A percentile compares a stretch with the other conserved stretches of the same genome.
Conservation (phyloP, 2,797 vertebrate genomes). For the Oreortyx pictus region DNA sequence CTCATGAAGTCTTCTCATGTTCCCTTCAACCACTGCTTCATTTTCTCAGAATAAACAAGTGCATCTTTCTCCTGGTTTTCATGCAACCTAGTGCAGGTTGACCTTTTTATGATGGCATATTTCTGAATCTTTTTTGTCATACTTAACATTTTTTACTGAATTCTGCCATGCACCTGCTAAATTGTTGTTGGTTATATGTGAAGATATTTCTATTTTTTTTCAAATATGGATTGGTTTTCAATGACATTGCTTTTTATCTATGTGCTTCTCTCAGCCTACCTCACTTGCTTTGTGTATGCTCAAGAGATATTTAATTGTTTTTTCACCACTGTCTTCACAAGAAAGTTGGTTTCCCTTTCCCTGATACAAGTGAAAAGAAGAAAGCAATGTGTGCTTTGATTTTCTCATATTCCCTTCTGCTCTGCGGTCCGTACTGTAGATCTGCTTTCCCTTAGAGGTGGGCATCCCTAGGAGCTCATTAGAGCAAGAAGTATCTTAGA, state of each 20-base stretch:
- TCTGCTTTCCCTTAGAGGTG: neutral
- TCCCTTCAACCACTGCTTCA: neutral
- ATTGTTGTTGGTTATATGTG: neutral
- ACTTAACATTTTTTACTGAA: neutral
- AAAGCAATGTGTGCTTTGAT: neutral
- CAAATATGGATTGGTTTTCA: neutral
- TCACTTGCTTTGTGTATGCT: neutral
- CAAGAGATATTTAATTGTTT: neutral
- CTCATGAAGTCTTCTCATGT: neutral
- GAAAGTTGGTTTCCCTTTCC: neutral
- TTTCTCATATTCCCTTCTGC: neutral
- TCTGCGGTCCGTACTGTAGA: neutral
- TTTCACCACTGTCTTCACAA: neutral
- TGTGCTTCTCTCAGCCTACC: neutral
- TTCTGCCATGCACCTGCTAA: neutral
- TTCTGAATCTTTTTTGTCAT: neutral
- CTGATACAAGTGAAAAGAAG: neutral
- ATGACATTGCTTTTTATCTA: neutral
- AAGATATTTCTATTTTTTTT: neutral
- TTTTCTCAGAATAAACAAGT: fast-evolving
- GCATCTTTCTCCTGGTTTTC: neutral
- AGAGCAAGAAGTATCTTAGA: neutral
- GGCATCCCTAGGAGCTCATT: neutral
- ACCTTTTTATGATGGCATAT: neutral
- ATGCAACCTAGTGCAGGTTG: neutral